Percentiles rank a stretch among this genome's conserved stretches.
Conservation (phyloP, 2,113 vertebrate genomes). For the Ceyx cyanopectus region DNA sequence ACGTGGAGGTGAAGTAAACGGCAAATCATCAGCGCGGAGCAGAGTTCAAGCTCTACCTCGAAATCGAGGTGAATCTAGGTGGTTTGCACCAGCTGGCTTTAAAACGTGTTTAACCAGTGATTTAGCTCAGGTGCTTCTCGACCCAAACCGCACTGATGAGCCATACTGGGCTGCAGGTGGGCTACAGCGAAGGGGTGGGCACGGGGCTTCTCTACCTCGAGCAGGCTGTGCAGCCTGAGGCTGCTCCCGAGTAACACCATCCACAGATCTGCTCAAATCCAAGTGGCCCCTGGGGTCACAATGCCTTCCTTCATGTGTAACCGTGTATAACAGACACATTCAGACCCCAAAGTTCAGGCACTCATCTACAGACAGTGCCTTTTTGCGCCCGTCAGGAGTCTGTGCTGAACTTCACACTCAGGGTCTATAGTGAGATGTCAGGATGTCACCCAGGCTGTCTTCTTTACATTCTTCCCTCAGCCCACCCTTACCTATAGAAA, state of each 20-base stretch:
- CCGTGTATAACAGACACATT: accelerated
- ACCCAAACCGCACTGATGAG: too few relatives aligned
- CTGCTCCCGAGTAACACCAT: background rate
- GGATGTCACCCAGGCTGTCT: accelerated
- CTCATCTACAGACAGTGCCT: background rate
- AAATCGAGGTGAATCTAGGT: accelerated
- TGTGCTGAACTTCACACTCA: background rate
- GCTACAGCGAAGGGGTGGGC: accelerated
- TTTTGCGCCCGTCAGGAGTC: background rate
- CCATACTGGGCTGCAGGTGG: accelerated
- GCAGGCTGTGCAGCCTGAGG: accelerated
- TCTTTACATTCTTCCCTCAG: background rate
- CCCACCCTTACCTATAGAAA: background rate
- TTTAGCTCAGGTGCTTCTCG: background rate
- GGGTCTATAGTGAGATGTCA: background rate
- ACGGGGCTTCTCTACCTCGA: accelerated
- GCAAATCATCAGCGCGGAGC: accelerated
- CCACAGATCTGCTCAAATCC: accelerated
- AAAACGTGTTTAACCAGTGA: background rate
- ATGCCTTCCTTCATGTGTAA: background rate
- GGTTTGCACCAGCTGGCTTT: background rate
- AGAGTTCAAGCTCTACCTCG: too few relatives aligned
- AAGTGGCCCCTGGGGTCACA: too few relatives aligned
- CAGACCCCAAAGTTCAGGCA: background rate
- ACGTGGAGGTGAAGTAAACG: background rate